A percentile compares a stretch with the other conserved stretches of the same genome.
These are phyloP conservation scores for Dendrophyllia cribrosa DNA, from an alignment of 64 coral and sea anemone genomes.

Conservation along the genomic window DNA sequence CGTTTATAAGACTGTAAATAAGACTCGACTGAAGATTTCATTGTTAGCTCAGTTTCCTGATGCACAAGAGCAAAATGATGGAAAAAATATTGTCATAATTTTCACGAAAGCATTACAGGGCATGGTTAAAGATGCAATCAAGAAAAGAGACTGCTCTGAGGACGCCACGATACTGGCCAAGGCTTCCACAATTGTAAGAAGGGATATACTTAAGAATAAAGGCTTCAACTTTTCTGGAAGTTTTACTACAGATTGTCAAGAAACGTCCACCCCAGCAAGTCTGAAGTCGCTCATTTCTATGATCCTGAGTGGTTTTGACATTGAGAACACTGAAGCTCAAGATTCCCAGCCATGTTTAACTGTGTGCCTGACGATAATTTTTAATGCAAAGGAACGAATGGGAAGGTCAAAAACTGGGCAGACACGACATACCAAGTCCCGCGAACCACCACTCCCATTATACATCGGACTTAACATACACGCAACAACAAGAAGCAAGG, in stretches of 20 bases:
- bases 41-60: conserved; percentile 58
- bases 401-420: conserved; percentile 62
- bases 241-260: conserved; percentile 60
- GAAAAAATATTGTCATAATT: conserved; percentile 69
- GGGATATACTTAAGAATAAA: conserved; percentile 66
- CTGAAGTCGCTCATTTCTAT: conserved; percentile 71
- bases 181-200: conserved; percentile 51
- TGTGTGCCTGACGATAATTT: conserved; percentile 63
- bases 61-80: conserved; percentile 63
- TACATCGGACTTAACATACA: conserved; percentile 59
- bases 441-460: conserved; percentile 67
- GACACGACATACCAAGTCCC: conserved; percentile 55
- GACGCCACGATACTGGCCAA: conserved; percentile 77
- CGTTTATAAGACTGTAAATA: conserved; percentile 62
- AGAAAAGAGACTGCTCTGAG: conserved; percentile 66
- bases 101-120: conserved; percentile 57
- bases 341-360: conserved; percentile 76
- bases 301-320: conserved; percentile 60
- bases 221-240: conserved; percentile 61
- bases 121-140: conserved; percentile 57
- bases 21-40: conserved; percentile 75
- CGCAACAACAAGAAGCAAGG: conserved; percentile 53
- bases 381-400: conserved; percentile 62
- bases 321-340: conserved; percentile 64
- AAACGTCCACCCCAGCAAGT: conserved; percentile 62